phyloP scores from a whole-genome alignment of 2,797 vertebrate species.

The Lemur catta region DNA sequence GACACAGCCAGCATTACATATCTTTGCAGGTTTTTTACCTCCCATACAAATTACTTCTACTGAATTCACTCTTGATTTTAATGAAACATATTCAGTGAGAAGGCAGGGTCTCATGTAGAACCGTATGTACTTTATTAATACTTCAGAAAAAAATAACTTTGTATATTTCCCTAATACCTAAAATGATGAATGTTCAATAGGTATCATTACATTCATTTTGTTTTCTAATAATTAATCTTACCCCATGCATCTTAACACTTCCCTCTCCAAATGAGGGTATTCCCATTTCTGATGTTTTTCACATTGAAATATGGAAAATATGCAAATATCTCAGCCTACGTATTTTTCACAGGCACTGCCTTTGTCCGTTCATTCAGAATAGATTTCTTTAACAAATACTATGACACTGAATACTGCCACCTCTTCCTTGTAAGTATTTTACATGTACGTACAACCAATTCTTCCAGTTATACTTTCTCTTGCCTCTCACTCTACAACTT shows the following conservation, averaged over 20 bases:
- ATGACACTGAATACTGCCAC: background rate
- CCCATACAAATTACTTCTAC: background rate
- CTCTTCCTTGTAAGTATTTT: background rate
- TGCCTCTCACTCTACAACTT: background rate
- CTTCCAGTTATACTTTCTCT: background rate
- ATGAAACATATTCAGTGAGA: background rate
- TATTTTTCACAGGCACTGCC: background rate
- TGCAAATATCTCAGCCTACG: background rate
- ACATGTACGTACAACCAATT: rapidly evolving
- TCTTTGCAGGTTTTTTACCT: background rate
- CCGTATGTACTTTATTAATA: background rate
- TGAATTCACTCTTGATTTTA: background rate
- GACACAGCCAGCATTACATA: rapidly evolving
- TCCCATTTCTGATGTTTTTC: background rate
- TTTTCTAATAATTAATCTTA: background rate
- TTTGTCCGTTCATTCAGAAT: background rate
- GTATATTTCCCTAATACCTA: background rate
- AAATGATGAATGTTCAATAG: background rate
- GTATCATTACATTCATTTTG: background rate
- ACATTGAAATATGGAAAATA: background rate
- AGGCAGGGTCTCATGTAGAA: background rate
- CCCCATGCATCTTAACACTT: background rate
- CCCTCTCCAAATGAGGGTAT: background rate
- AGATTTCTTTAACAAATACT: background rate
- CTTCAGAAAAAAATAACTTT: background rate